Evolutionary conservation across 2,888 invertebrate genomes (phyloP), one percentile per base, ranked within the genome.

Genomic region (Hydrotaea diabolus): DNA sequence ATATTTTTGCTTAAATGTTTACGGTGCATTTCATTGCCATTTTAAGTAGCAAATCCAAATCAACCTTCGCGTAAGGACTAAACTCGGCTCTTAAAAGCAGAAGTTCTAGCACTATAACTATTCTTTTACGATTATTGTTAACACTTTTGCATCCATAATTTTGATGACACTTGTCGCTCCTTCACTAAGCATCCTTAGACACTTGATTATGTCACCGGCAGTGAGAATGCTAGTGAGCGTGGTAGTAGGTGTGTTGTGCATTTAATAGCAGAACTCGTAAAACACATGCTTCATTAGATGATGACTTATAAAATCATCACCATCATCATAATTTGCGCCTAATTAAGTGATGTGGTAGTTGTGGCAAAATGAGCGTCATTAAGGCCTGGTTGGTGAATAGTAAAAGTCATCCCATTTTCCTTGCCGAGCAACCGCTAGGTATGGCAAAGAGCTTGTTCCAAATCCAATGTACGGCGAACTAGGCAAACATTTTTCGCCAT

Each of bases 281-380:
- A 69, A 69, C 43, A 39, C 66, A 69, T 46, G 19, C 69, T 46
- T 46, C 69, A 46, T 69, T 69, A 69, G 69, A 13, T 69, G 43
- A 69, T 69, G 69, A 69, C 39, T 69, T 69, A 69, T 46, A 43
- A 69, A 69, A 69, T 46, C 69, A 19, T 59, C 59, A 26, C 26
- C n/a, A 31, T 36, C 62, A 62, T 21, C 43, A 69, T 59, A 59
- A 59, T 59, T 59, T 59, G 59, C 59, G 59, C 59, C 55, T 59
- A 59, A 59, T 59, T 59, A 26, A 15, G 59, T 23, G 13, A 49
- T 49, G n/a, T n/a, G 15, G 13, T n/a, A 2, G 49, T n/a, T 49
- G 49, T 49, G 15, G 49, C 15, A 53, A n/a, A 55, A 13, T 55
- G 19, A 55, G n/a, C 21, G 21, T 21, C 55, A 23, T 55, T 21